These are phyloP conservation scores for Tuta absoluta DNA, from an alignment of 2,888 invertebrate species.

Conservation along the genomic window DNA sequence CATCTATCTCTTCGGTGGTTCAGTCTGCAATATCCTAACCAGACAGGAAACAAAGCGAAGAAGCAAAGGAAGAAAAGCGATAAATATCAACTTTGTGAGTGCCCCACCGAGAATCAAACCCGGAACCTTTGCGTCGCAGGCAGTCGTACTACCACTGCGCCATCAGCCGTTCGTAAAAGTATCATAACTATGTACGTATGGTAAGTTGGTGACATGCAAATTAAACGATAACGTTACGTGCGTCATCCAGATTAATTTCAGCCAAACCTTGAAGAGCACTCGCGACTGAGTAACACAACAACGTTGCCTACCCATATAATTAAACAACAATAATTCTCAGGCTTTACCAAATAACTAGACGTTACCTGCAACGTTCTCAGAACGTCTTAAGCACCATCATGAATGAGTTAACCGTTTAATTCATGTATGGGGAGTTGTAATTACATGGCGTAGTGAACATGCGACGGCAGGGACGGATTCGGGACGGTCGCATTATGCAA, in stretches of 20 bases:
- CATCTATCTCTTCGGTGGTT: too few species aligned
- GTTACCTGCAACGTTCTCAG: constrained; percentile 28
- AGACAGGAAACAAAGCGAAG: too few species aligned
- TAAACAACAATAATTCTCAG: constrained; percentile 44
- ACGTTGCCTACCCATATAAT: constrained; percentile 37
- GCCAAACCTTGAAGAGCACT: neutral
- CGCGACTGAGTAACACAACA: constrained; percentile 15
- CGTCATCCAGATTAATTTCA: neutral
- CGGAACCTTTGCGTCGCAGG: too few species aligned
- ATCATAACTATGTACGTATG: too few species aligned
- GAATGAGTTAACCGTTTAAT: constrained; percentile 47
- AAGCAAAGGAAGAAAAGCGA: too few species aligned
- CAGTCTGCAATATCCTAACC: too few species aligned
- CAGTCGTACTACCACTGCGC: too few species aligned
- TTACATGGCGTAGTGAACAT: constrained; percentile 42
- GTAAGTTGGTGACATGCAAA: neutral
- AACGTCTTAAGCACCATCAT: constrained; percentile 31
- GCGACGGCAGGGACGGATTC: constrained; percentile 27
- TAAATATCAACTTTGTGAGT: too few species aligned
- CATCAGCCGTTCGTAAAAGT: too few species aligned
- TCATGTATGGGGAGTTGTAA: constrained; percentile 45
- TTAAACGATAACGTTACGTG: neutral
- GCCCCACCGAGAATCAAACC: too few species aligned
- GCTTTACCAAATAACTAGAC: constrained; percentile 38
- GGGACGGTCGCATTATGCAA: constrained; percentile 13